These are phyloP conservation scores for Crypturellus undulatus DNA, from an alignment of 2,113 vertebrate species.

Conservation along the genomic window DNA sequence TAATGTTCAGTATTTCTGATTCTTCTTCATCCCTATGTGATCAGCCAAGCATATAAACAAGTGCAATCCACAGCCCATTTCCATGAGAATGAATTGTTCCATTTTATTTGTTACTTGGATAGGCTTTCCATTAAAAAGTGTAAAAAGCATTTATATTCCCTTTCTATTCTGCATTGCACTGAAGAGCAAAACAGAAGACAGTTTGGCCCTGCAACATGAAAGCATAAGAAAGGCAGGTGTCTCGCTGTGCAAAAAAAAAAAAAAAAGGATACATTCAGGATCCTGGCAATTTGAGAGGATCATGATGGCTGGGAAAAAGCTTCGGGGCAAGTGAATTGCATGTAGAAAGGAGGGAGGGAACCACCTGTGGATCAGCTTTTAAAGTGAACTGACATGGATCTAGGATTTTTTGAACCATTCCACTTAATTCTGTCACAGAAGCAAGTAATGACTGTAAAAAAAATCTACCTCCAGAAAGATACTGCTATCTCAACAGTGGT, in stretches of 20 bases:
- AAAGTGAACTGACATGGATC: background rate
- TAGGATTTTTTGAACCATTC: background rate
- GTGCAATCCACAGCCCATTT: background rate
- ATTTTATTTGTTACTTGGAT: background rate
- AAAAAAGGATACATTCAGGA: background rate
- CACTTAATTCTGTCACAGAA: background rate
- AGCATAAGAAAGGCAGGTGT: background rate
- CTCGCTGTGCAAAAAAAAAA: background rate
- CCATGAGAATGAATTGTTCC: background rate
- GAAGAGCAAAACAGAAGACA: background rate
- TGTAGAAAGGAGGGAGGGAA: background rate
- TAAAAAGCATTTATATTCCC: background rate
- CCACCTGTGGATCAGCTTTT: background rate
- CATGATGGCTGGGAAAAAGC: background rate
- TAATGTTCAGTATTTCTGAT: background rate
- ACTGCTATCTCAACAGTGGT: background rate
- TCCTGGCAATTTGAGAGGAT: background rate
- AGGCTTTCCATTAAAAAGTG: background rate
- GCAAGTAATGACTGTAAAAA: background rate
- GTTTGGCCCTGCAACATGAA: background rate
- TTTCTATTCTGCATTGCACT: background rate
- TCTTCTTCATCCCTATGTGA: background rate
- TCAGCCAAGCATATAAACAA: background rate
- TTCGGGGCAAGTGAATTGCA: background rate
- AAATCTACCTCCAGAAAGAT: background rate